Percentiles rank a stretch among this genome's conserved stretches.
phyloP scores from a whole-genome alignment of 2,797 vertebrate genomes.

The Microhierax caerulescens region DNA sequence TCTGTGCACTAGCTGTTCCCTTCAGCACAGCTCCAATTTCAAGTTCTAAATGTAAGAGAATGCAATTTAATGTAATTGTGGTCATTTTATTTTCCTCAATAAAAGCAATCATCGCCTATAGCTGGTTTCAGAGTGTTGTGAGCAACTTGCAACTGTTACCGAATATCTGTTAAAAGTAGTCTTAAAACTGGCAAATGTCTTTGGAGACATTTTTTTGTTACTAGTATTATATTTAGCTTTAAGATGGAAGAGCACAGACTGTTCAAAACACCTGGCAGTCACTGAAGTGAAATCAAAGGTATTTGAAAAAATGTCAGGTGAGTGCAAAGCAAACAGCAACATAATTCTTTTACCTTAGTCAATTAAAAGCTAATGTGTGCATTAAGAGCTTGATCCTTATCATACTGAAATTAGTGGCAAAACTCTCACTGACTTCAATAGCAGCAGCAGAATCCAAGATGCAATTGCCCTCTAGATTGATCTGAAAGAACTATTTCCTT shows the following conservation, averaged over 20 bases:
- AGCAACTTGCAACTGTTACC: constrained; percentile 15
- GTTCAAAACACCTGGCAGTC: constrained; percentile 15
- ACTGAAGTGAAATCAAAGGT: background rate
- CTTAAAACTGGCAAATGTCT: background rate
- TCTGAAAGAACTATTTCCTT: background rate
- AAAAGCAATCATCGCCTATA: constrained; percentile 8
- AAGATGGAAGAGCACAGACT: background rate
- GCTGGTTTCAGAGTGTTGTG: background rate
- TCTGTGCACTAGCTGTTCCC: background rate
- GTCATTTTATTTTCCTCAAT: constrained; percentile 60
- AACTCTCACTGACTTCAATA: background rate
- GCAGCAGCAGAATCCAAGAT: background rate
- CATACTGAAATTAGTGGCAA: background rate
- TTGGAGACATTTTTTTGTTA: background rate
- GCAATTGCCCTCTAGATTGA: background rate
- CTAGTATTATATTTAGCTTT: background rate
- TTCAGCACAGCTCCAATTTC: background rate
- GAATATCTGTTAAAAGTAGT: constrained; percentile 17
- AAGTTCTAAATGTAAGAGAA: constrained; percentile 14
- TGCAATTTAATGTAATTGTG: constrained; percentile 30
- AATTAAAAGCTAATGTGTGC: background rate
- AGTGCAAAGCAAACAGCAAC: background rate
- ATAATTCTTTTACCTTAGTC: background rate
- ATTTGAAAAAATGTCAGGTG: background rate
- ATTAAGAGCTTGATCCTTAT: background rate